A percentile compares a stretch with the other conserved stretches of the same genome.
Conservation (phyloP, 2,888 invertebrate genomes). For the Luffia ferchaultella region DNA sequence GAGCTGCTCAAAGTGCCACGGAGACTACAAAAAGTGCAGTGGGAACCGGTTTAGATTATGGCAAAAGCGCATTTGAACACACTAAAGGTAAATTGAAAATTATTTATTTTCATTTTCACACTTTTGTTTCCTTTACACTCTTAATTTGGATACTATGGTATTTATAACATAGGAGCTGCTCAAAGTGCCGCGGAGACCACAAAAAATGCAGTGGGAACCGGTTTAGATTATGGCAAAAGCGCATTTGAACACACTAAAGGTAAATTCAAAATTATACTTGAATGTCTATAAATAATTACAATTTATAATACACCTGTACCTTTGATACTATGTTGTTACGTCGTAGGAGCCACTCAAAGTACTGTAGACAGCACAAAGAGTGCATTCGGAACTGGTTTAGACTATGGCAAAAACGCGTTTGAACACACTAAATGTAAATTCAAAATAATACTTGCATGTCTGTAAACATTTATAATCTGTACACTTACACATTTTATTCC, state of each 20-base stretch:
- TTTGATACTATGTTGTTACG: too few relatives aligned
- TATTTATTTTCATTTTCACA: background rate
- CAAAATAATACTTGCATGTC: too few relatives aligned
- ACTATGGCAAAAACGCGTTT: constrained; percentile 17
- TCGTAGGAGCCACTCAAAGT: constrained; percentile 19
- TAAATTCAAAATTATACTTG: too few relatives aligned
- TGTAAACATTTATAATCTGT: too few relatives aligned
- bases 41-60: constrained; percentile 37
- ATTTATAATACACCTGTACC: too few relatives aligned
- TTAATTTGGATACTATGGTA: background rate
- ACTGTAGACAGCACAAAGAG: constrained; percentile 27
- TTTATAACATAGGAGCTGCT: background rate
- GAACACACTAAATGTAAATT: background rate
- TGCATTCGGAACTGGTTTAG: constrained; percentile 19
- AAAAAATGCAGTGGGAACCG: background rate
- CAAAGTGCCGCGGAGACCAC: background rate
- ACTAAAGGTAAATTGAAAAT: background rate
- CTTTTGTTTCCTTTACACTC: background rate
- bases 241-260: background rate
- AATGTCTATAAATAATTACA: too few relatives aligned
- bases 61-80: too few relatives aligned
- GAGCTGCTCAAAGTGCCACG: constrained; percentile 31
- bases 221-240: background rate
- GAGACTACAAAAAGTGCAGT: constrained; percentile 31
- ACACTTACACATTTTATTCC: background rate